Evolutionary conservation across 2,888 invertebrate genomes (phyloP).

Genomic region (Athalia rosae): DNA sequence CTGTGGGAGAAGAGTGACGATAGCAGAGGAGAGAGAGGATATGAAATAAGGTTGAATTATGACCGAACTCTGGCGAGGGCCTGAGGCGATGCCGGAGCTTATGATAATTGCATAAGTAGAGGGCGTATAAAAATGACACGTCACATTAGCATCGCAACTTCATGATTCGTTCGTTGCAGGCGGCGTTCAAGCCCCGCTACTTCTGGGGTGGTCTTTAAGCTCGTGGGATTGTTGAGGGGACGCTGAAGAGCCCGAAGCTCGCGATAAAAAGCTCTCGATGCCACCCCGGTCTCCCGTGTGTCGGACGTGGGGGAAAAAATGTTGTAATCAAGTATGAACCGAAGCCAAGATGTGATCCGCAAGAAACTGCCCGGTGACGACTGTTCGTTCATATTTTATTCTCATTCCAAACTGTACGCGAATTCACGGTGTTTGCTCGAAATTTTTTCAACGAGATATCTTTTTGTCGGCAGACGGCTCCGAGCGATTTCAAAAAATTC

Average conservation of each 20-base stretch:
- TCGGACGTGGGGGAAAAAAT: no score
- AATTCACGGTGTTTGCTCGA: no score
- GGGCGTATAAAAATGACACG: constrained; percentile 36
- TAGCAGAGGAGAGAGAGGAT: neutral
- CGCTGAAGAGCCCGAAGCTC: constrained; percentile 3
- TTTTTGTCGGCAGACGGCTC: no score
- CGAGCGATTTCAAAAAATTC: no score
- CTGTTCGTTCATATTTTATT: no score
- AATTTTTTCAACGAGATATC: no score
- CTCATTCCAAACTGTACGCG: no score
- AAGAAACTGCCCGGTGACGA: no score
- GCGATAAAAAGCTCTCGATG: constrained; percentile 14
- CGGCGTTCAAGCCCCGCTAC: constrained; percentile 7
- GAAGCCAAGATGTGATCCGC: no score
- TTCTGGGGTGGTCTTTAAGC: neutral
- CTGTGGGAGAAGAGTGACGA: constrained; percentile 11
- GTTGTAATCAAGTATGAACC: no score
- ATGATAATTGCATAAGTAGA: constrained; percentile 25
- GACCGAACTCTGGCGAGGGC: neutral
- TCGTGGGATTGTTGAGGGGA: neutral
- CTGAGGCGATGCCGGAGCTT: constrained; percentile 2
- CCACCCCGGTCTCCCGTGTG: no score
- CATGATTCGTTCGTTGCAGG: constrained; percentile 11
- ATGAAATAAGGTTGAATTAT: constrained; percentile 38
- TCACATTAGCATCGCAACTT: constrained; percentile 27